phyloP scores from a whole-genome alignment of 2,797 vertebrate species.

The Manis crassicaudata region DNA sequence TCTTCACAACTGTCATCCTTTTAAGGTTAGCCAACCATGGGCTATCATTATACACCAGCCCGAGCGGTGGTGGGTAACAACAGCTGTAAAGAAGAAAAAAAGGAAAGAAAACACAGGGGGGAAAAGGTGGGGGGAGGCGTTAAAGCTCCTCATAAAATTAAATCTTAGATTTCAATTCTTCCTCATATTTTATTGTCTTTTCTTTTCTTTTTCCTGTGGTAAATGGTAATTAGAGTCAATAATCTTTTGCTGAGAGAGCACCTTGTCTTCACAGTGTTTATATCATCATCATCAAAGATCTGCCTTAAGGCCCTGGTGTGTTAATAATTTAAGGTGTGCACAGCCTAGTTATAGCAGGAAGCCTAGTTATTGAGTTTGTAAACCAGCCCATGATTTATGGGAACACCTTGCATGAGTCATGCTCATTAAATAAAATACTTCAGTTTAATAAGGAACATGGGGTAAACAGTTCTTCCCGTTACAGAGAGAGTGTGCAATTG shows the following conservation, averaged over 20 bases:
- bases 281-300: constrained; percentile 98
- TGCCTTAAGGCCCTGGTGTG: constrained; percentile 95
- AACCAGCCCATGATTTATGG: constrained; percentile 98
- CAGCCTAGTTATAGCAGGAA: constrained; percentile 96
- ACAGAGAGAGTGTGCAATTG: constrained; percentile 85
- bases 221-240: constrained; percentile 97
- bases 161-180: constrained; percentile 89
- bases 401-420: constrained; percentile 96
- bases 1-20: constrained; percentile 82
- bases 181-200: constrained; percentile 90
- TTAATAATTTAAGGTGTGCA: constrained; percentile 99
- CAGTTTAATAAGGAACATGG: constrained; percentile 92
- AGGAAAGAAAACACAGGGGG: constrained; percentile 50
- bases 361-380: constrained; percentile 98
- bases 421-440: constrained; percentile 96
- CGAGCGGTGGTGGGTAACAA: neutral
- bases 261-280: constrained; percentile 98
- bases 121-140: constrained; percentile 71
- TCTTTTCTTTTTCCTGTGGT: constrained; percentile 90
- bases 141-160: constrained; percentile 88
- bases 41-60: constrained; percentile 76
- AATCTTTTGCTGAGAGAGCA: constrained; percentile 99
- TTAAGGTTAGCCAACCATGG: constrained; percentile 80
- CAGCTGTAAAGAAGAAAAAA: constrained; percentile 60
- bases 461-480: constrained; percentile 89